Base-by-base conservation (phyloP, 2,888 invertebrate genomes). In the Andrena haemorrhoa region DNA sequence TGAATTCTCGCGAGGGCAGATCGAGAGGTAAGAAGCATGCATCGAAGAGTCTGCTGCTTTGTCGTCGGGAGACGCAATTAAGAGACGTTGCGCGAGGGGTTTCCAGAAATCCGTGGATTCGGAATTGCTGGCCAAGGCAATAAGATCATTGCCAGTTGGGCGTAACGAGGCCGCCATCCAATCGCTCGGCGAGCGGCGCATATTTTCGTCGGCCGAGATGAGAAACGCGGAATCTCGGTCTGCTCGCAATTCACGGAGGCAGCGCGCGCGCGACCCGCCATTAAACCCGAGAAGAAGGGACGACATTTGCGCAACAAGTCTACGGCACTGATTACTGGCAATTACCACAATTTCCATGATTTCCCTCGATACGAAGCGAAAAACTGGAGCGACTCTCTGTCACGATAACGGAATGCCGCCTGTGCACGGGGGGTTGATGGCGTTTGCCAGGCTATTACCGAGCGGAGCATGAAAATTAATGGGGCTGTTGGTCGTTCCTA, bases 301-400 rank as follows among this genome's bases (percentile, higher is more conserved):
- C 56, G 60, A 61, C 64, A 33, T 83, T 85, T 86, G 73, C 83
- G 83, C 85, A 79, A 86, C 75, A 56, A 77, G 84, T 88, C 85
- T 84, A 65, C 74, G 35, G 60, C 85, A 77, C 75, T 83, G 89
- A 89, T 89, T 89, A 88, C 82, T 58, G 61, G 7, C 82, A 90
- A 90, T 89, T 89, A 75, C 74, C 53, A 64, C 72, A 85, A 88
- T 89, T 90, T 87, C 86, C 88, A 86, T 89, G 83, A 88, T 88
- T 90, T 85, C 79, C 41, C 75, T 63, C 78, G 69, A 64, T 68
- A 35, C 64, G 71, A 10, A 41, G 79, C 68, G 78, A 33, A 78
- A 83, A 87, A 86, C 63, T 87, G 60, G 83, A 88, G 78, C 80
- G 70, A 64, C 23, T 41, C 47, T 61, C 41, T 49, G 35, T 6